These are phyloP conservation scores for Battus philenor DNA, from an alignment of 1,140 invertebrate genomes.

Conservation along the genomic window DNA sequence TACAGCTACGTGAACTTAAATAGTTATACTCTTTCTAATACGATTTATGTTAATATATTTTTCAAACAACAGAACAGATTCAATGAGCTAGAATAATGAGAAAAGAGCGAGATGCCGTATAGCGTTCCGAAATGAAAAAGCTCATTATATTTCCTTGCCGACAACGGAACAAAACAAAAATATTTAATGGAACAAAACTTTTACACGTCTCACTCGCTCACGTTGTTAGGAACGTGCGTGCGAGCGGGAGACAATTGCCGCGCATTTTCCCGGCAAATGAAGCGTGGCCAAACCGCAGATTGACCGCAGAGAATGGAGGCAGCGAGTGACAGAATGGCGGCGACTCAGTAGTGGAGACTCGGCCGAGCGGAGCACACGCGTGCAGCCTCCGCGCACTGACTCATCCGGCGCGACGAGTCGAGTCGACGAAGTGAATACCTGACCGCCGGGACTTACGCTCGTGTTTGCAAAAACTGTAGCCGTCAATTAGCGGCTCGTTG, in stretches of 20 bases:
- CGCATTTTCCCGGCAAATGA: slow-evolving; percentile 72
- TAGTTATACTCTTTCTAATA: no score
- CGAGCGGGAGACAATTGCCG: slow-evolving; percentile 42
- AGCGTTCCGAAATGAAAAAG: slow-evolving; percentile 60
- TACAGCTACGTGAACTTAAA: no score
- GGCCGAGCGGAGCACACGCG: slow-evolving; percentile 53
- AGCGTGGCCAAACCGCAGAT: slow-evolving; percentile 75
- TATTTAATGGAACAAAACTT: slow-evolving; percentile 69
- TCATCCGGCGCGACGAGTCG: slow-evolving; percentile 35
- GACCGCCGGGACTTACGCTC: slow-evolving; percentile 34
- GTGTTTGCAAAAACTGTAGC: slow-evolving; percentile 35
- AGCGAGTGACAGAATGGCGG: slow-evolving; percentile 74
- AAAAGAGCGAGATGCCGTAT: slow-evolving; percentile 45
- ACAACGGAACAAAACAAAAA: slow-evolving; percentile 72
- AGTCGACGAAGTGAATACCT: slow-evolving; percentile 47
- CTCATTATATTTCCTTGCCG: slow-evolving; percentile 68
- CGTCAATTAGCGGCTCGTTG: slow-evolving; percentile 32
- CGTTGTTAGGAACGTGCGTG: slow-evolving; percentile 4
- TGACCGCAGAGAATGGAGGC: slow-evolving; percentile 76
- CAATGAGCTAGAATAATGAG: no score
- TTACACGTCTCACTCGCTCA: slow-evolving; percentile 45
- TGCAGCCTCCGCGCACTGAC: slow-evolving; percentile 43
- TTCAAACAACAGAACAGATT: no score
- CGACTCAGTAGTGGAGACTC: slow-evolving; percentile 64
- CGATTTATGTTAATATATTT: no score